Conservation (phyloP, 2,888 invertebrate species). For the Glyphotaelius pellucidus region DNA sequence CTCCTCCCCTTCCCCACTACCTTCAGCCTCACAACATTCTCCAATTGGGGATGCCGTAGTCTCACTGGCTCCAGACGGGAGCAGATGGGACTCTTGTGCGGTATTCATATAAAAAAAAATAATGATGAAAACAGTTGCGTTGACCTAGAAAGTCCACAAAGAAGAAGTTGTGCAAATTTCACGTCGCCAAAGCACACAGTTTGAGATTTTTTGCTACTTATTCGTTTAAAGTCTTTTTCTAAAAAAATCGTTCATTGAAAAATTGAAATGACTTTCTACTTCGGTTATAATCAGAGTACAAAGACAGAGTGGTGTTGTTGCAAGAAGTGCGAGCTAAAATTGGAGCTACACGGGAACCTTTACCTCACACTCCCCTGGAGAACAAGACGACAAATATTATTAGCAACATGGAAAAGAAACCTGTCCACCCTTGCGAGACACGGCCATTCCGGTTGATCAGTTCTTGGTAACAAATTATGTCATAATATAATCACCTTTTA, state of each 20-base stretch:
- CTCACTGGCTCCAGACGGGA: no score
- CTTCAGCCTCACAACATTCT: no score
- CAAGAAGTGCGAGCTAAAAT: neutral
- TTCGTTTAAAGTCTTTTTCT: neutral
- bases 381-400: conserved; percentile 10
- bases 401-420: conserved; percentile 35
- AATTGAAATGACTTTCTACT: no score
- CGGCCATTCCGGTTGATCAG: conserved; percentile 29
- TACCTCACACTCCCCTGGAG: neutral
- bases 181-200: neutral
- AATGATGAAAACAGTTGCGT: neutral
- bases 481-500: conserved; percentile 22
- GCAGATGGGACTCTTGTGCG: no score
- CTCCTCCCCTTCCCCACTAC: no score
- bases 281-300: no score
- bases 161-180: neutral
- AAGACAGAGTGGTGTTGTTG: neutral
- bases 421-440: conserved; percentile 37
- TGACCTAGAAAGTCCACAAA: neutral
- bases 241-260: no score
- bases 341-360: neutral
- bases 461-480: conserved; percentile 51
- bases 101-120: no score
- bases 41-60: no score
- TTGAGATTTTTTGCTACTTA: neutral